Conservation (phyloP, 1,140 invertebrate genomes). For the Neoseiulus cucumeris region DNA sequence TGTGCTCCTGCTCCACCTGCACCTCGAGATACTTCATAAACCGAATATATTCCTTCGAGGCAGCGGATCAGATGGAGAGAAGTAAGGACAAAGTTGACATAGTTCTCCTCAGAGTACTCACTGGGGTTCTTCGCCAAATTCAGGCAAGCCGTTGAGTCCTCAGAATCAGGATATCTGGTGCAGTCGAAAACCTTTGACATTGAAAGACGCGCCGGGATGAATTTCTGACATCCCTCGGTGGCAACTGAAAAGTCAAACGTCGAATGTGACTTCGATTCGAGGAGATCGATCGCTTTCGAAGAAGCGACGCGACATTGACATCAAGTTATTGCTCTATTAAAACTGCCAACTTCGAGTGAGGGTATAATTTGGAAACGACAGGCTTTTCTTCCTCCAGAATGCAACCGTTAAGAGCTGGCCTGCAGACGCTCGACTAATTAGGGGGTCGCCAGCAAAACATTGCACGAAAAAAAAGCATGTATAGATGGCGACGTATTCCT, state of each 20-base stretch:
- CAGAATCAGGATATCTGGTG: slow-evolving; percentile 36
- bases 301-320: background rate
- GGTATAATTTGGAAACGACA: background rate
- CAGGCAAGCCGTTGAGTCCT: slow-evolving; percentile 26
- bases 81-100: too few relatives aligned
- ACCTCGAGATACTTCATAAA: too few relatives aligned
- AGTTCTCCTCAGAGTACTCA: background rate
- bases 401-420: too few relatives aligned
- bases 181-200: slow-evolving; percentile 37
- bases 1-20: too few relatives aligned
- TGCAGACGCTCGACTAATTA: too few relatives aligned
- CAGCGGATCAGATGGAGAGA: too few relatives aligned
- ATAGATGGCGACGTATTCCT: too few relatives aligned
- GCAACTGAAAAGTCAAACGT: slow-evolving; percentile 27
- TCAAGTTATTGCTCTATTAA: background rate
- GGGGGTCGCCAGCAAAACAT: too few relatives aligned
- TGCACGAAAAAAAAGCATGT: too few relatives aligned
- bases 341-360: background rate
- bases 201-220: slow-evolving; percentile 32
- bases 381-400: too few relatives aligned
- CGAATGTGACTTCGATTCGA: background rate
- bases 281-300: background rate
- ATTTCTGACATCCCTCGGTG: slow-evolving; percentile 38
- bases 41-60: too few relatives aligned
- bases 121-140: slow-evolving; percentile 26